Percentiles rank a stretch among this genome's conserved stretches.
Evolutionary conservation across 2,888 invertebrate species (phyloP).

Genomic region (Cheilosia variabilis): DNA sequence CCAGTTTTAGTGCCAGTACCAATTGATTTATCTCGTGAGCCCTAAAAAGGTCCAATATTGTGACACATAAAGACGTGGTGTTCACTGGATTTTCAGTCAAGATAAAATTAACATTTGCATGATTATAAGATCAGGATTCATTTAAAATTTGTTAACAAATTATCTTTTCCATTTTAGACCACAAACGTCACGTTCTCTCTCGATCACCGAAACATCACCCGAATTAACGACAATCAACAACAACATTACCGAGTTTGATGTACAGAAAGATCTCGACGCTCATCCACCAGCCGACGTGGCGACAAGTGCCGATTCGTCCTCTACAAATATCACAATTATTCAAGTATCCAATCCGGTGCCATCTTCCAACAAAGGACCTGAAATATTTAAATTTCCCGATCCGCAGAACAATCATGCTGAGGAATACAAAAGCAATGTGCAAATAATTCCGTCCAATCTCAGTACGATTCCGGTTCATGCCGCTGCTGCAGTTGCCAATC

Average conservation of each 20-base stretch:
- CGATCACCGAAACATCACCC: slow-evolving; percentile 77
- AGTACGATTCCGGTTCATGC: slow-evolving; percentile 81
- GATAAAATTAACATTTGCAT: too few relatives aligned
- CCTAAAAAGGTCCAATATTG: too few relatives aligned
- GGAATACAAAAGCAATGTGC: slow-evolving; percentile 83
- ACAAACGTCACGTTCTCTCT: slow-evolving; percentile 82
- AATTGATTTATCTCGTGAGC: too few relatives aligned
- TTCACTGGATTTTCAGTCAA: too few relatives aligned
- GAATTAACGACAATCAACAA: slow-evolving; percentile 73
- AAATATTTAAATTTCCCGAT: slow-evolving; percentile 82
- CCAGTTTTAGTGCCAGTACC: too few relatives aligned
- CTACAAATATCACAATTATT: slow-evolving; percentile 86
- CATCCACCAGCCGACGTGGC: slow-evolving; percentile 37
- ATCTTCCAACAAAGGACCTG: slow-evolving; percentile 79
- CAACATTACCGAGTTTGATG: slow-evolving; percentile 78
- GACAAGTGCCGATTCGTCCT: slow-evolving; percentile 49
- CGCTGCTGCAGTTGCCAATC: slow-evolving; percentile 77
- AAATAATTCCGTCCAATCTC: slow-evolving; percentile 84
- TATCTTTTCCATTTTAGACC: slow-evolving; percentile 77
- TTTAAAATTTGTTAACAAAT: not conserved
- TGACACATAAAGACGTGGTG: too few relatives aligned
- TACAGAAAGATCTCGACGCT: slow-evolving; percentile 68
- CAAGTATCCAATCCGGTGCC: slow-evolving; percentile 85
- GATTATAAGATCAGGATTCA: not conserved
- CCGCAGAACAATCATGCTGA: slow-evolving; percentile 77